Conservation (phyloP, 1,140 invertebrate species). For the Calosoma granatense region DNA sequence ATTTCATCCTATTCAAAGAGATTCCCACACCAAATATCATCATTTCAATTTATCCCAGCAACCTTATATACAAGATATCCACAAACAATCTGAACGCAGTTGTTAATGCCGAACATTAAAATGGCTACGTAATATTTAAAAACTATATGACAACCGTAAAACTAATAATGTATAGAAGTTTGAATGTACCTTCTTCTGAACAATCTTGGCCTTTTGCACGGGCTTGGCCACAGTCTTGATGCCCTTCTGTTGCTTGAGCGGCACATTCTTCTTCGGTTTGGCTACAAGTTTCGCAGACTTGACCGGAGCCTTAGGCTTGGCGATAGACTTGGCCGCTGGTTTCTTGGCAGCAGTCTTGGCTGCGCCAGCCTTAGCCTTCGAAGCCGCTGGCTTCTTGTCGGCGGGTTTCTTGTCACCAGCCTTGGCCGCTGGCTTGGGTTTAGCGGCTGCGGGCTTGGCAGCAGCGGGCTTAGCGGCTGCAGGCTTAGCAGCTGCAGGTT, state of each 20-base stretch:
- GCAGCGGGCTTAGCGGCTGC: slow-evolving; percentile 19
- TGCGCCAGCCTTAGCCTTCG: slow-evolving; percentile 31
- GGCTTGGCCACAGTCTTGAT: slow-evolving; percentile 47
- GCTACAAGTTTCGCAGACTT: slow-evolving; percentile 26
- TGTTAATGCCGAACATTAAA: slow-evolving; percentile 13
- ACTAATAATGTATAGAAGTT: slow-evolving; percentile 8
- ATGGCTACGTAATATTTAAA: slow-evolving; percentile 10
- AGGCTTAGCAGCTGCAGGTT: slow-evolving; percentile 19
- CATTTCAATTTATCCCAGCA: slow-evolving; percentile 14
- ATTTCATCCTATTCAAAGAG: slow-evolving; percentile 41
- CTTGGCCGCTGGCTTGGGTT: slow-evolving; percentile 27
- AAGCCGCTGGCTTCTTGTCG: slow-evolving; percentile 28
- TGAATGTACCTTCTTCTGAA: slow-evolving; percentile 58
- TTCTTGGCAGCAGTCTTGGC: slow-evolving; percentile 35
- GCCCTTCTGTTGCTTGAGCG: slow-evolving; percentile 38
- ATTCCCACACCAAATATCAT: slow-evolving; percentile 45
- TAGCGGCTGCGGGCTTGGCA: slow-evolving; percentile 22
- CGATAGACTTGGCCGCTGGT: slow-evolving; percentile 29
- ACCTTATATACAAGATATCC: no score
- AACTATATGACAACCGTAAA: slow-evolving; percentile 10
- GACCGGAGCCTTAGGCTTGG: slow-evolving; percentile 28
- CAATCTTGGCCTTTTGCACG: slow-evolving; percentile 52
- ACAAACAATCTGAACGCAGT: no score
- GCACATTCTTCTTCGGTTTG: slow-evolving; percentile 54
- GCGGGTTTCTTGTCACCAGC: slow-evolving; percentile 27